Evolutionary conservation across 2,888 invertebrate species (phyloP).

Genomic region (Heliconius aoede): DNA sequence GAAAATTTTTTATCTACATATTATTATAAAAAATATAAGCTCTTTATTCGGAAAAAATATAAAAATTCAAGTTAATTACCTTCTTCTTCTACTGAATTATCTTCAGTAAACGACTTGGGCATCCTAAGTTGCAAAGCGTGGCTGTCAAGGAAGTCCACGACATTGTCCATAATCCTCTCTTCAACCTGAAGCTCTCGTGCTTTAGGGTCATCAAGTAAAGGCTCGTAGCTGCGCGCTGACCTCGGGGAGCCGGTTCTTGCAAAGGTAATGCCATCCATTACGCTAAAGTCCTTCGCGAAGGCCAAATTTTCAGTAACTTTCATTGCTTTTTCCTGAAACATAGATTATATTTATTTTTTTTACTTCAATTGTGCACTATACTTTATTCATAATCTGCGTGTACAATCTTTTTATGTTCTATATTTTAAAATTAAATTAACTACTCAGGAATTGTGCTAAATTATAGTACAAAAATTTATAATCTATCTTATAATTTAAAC

Average conservation of each 20-base stretch:
- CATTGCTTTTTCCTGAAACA: slow-evolving; percentile 78
- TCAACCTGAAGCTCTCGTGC: slow-evolving; percentile 73
- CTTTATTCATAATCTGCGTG: background rate
- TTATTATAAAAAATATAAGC: background rate
- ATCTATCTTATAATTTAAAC: background rate
- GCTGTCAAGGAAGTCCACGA: slow-evolving; percentile 75
- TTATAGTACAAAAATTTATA: background rate
- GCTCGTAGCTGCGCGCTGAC: slow-evolving; percentile 76
- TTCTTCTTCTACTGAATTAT: slow-evolving; percentile 77
- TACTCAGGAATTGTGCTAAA: background rate
- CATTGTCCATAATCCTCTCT: slow-evolving; percentile 77
- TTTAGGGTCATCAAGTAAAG: slow-evolving; percentile 73
- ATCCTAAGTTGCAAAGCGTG: slow-evolving; percentile 76
- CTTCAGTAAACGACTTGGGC: slow-evolving; percentile 76
- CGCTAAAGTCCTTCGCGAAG: slow-evolving; percentile 69
- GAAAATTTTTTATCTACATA: background rate
- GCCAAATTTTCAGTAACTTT: slow-evolving; percentile 77
- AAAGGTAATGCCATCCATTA: slow-evolving; percentile 74
- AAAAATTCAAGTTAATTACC: slow-evolving; percentile 54
- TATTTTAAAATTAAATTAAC: background rate
- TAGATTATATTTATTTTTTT: slow-evolving; percentile 30
- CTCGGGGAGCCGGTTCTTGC: slow-evolving; percentile 73
- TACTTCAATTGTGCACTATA: background rate
- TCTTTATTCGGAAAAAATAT: background rate
- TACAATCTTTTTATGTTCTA: background rate